Percentiles rank a stretch among this genome's conserved stretches.
Evolutionary conservation across 2,888 invertebrate species (phyloP).

Genomic region (Leptothorax acervorum): DNA sequence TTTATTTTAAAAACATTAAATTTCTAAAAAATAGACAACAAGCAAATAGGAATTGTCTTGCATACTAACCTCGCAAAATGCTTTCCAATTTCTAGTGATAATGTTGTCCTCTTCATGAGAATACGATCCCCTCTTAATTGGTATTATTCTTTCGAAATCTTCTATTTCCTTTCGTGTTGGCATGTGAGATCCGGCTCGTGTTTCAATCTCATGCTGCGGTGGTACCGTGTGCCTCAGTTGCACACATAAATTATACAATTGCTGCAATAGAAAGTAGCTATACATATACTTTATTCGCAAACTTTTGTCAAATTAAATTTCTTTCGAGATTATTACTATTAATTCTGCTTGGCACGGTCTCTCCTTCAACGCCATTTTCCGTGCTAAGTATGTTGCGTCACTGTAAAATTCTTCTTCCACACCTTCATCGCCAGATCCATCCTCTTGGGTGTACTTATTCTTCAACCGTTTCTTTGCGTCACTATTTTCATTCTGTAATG

Average conservation of each 20-base stretch:
- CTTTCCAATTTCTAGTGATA: conserved; percentile 76
- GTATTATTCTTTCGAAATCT: conserved; percentile 60
- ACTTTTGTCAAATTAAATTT: background rate
- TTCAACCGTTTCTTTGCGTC: background rate
- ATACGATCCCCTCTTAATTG: conserved; percentile 71
- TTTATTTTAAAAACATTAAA: background rate
- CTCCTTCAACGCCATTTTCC: conserved; percentile 1
- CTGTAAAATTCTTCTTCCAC: background rate
- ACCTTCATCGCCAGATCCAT: background rate
- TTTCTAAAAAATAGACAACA: background rate
- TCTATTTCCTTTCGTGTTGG: conserved; percentile 64
- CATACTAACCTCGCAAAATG: conserved; percentile 76
- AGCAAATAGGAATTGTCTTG: conserved; percentile 2
- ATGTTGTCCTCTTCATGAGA: conserved; percentile 71
- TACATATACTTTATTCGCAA: background rate
- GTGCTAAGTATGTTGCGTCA: conserved; percentile 50
- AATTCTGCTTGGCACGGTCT: background rate
- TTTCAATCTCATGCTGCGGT: conserved; percentile 77
- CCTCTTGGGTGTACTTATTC: background rate
- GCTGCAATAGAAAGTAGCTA: conserved; percentile 59
- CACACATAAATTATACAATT: conserved; percentile 60
- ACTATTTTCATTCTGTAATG: background rate
- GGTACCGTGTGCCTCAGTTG: conserved; percentile 67
- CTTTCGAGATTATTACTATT: conserved; percentile 34
- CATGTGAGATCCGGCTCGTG: conserved; percentile 71